Evolutionary conservation across 1,140 invertebrate genomes (phyloP).

Genomic region (Probaryconus sp.): DNA sequence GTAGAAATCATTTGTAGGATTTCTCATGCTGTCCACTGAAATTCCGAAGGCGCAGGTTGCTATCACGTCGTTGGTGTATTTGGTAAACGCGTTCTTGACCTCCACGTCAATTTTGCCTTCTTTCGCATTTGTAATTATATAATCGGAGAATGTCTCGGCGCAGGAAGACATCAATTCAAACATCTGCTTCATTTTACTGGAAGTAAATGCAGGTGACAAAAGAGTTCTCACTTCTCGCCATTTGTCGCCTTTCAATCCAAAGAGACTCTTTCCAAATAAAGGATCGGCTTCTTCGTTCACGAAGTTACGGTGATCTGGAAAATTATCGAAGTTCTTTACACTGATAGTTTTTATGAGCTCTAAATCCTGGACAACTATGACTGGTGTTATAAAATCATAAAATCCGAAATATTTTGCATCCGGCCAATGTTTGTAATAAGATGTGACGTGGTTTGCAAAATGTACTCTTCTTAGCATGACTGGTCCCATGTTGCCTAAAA

Average conservation of each 20-base stretch:
- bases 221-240: constrained; percentile 75
- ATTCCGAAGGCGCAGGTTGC: constrained; percentile 22
- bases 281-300: constrained; percentile 75
- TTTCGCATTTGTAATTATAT: constrained; percentile 13
- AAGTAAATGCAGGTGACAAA: no score
- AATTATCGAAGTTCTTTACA: constrained; percentile 83
- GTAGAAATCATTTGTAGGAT: not conserved
- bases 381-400: constrained; percentile 61
- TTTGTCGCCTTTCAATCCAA: constrained; percentile 73
- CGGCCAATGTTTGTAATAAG: constrained; percentile 26
- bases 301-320: constrained; percentile 78
- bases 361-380: no score
- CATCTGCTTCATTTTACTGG: no score
- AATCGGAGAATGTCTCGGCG: no score
- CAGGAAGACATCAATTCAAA: constrained; percentile 63
- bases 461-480: constrained; percentile 18
- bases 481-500: constrained; percentile 39
- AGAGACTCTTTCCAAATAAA: constrained; percentile 77
- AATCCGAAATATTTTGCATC: constrained; percentile 53
- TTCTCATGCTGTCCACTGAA: not conserved
- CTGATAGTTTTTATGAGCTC: no score
- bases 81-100: constrained; percentile 52
- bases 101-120: not conserved
- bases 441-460: constrained; percentile 12
- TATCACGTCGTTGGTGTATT: constrained; percentile 17